These are phyloP conservation scores for Ectemnius cavifrons DNA, from an alignment of 2,888 invertebrate genomes.

Conservation along the genomic window DNA sequence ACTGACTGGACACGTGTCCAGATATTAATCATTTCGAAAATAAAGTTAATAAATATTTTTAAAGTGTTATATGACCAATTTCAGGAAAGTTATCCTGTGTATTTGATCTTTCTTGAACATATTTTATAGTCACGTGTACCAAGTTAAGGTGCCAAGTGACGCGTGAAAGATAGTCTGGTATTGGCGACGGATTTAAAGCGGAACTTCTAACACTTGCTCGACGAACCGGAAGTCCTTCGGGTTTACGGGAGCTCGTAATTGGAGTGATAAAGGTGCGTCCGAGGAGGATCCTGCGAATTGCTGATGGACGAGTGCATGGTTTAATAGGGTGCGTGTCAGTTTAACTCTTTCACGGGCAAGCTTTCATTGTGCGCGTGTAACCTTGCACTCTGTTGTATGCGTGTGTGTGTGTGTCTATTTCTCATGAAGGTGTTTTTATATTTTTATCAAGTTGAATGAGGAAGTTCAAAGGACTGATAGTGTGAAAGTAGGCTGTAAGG, in stretches of 20 bases:
- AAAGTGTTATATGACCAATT: too few species aligned
- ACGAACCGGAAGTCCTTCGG: conserved; percentile 16
- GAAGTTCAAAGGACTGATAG: background rate
- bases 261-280: background rate
- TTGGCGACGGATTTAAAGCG: conserved; percentile 27
- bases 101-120: background rate
- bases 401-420: too few species aligned
- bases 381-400: too few species aligned
- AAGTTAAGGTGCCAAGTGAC: too few species aligned
- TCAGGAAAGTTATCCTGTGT: too few species aligned
- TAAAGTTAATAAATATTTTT: too few species aligned
- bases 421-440: background rate
- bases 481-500: background rate
- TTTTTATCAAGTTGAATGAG: conserved; percentile 1
- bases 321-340: too few species aligned
- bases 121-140: background rate
- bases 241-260: background rate
- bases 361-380: too few species aligned
- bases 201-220: conserved; percentile 18
- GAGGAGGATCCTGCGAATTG: background rate
- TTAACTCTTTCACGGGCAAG: too few species aligned
- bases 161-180: background rate
- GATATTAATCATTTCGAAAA: too few species aligned
- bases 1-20: too few species aligned
- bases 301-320: too few species aligned